Conservation (phyloP, 2,888 invertebrate genomes). For the Erpobdella octoculata region DNA sequence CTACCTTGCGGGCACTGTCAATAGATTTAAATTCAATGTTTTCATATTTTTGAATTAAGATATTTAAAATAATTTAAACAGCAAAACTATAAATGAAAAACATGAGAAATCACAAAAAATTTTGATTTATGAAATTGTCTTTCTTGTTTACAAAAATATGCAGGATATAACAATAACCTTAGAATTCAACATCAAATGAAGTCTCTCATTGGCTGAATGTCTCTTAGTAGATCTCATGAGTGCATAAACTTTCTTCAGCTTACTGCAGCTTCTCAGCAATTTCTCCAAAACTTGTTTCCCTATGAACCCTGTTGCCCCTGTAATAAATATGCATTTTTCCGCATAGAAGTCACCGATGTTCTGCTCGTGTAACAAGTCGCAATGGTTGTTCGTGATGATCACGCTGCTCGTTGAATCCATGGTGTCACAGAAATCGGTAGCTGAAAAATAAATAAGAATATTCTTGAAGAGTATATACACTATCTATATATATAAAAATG, state of each 20-base stretch:
- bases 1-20: too few species aligned
- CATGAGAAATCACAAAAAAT: neutral
- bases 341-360: constrained; percentile 17
- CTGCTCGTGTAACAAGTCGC: neutral
- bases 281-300: constrained; percentile 25
- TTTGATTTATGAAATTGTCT: neutral
- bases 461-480: too few species aligned
- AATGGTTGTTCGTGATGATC: neutral
- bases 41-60: neutral
- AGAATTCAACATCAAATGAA: constrained; percentile 7
- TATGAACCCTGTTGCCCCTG: constrained; percentile 26
- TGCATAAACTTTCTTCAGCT: constrained; percentile 5
- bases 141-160: neutral
- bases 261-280: constrained; percentile 8
- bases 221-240: constrained; percentile 7
- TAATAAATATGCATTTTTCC: constrained; percentile 10
- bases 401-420: too few species aligned
- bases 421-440: too few species aligned
- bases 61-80: too few species aligned
- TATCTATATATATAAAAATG: too few species aligned
- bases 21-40: too few species aligned
- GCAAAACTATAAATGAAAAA: neutral
- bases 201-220: neutral
- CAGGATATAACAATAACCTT: too few species aligned
- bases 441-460: too few species aligned